These are phyloP conservation scores for Corythoichthys intestinalis DNA, from an alignment of 2,113 vertebrate species.

Conservation along the genomic window DNA sequence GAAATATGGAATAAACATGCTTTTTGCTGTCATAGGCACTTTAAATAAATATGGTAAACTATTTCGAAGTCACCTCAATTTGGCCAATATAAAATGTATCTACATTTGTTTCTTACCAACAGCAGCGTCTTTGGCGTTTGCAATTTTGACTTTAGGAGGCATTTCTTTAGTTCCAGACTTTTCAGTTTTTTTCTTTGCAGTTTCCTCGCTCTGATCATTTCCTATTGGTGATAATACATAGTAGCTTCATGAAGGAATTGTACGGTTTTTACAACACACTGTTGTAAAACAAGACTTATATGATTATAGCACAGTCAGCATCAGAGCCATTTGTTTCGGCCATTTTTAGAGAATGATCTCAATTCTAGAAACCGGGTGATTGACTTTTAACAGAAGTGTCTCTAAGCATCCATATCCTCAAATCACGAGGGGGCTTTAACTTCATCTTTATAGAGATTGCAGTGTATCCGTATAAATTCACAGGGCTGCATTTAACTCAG, in stretches of 20 bases:
- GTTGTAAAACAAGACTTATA: neutral
- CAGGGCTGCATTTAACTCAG: neutral
- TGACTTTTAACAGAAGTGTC: neutral
- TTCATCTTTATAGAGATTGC: neutral
- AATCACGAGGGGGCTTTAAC: neutral
- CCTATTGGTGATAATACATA: neutral
- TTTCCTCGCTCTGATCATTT: neutral
- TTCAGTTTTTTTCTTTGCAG: neutral
- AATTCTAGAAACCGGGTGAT: neutral
- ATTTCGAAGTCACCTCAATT: too few relatives aligned
- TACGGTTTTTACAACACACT: neutral
- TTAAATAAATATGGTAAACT: too few relatives aligned
- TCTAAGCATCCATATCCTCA: neutral
- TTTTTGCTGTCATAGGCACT: too few relatives aligned
- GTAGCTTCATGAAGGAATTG: neutral
- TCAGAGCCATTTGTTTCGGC: neutral
- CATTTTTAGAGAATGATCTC: neutral
- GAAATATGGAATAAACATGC: too few relatives aligned
- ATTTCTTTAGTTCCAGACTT: neutral
- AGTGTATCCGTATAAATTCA: neutral
- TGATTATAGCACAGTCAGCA: neutral
- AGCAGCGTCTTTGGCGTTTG: neutral
- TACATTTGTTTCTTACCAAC: neutral
- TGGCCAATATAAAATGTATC: too few relatives aligned
- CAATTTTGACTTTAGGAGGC: slow-evolving; percentile 1